These are phyloP conservation scores for Ochotona curzoniae DNA, from an alignment of 2,113 vertebrate genomes.

Conservation along the genomic window DNA sequence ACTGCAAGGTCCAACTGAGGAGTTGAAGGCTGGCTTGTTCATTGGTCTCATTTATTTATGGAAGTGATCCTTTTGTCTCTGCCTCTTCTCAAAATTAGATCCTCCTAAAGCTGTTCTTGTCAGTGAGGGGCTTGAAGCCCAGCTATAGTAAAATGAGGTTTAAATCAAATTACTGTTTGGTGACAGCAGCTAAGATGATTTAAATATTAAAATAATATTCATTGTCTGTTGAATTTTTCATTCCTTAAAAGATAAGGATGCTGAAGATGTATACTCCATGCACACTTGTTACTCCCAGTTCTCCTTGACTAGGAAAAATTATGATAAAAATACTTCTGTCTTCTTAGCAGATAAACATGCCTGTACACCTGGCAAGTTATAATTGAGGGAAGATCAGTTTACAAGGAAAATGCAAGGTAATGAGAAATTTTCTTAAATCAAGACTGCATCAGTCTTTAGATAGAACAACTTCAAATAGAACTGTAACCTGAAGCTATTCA, in stretches of 20 bases:
- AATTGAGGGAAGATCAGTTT: constrained; percentile 76
- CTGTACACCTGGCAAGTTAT: constrained; percentile 78
- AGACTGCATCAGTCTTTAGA: constrained; percentile 80
- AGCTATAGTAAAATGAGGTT: neutral
- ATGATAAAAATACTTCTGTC: constrained; percentile 67
- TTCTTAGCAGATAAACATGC: constrained; percentile 74
- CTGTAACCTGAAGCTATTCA: constrained; percentile 83
- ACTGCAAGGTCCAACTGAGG: neutral
- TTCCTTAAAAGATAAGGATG: constrained; percentile 12
- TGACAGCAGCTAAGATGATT: neutral
- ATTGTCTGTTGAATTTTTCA: neutral
- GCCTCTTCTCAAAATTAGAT: neutral
- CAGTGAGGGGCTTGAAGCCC: neutral
- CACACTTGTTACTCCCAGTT: constrained; percentile 56
- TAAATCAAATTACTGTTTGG: constrained; percentile 5
- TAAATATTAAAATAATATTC: constrained; percentile 36
- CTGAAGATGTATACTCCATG: constrained; percentile 23
- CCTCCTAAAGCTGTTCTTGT: neutral
- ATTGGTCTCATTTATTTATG: neutral
- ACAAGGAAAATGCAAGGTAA: constrained; percentile 74
- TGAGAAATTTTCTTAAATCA: constrained; percentile 71
- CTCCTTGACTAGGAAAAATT: constrained; percentile 62
- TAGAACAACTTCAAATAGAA: constrained; percentile 84
- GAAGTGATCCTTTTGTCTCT: constrained; percentile 18
- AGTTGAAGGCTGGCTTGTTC: neutral